Conservation (phyloP, 2,113 vertebrate genomes). For the Macquaria australasica region DNA sequence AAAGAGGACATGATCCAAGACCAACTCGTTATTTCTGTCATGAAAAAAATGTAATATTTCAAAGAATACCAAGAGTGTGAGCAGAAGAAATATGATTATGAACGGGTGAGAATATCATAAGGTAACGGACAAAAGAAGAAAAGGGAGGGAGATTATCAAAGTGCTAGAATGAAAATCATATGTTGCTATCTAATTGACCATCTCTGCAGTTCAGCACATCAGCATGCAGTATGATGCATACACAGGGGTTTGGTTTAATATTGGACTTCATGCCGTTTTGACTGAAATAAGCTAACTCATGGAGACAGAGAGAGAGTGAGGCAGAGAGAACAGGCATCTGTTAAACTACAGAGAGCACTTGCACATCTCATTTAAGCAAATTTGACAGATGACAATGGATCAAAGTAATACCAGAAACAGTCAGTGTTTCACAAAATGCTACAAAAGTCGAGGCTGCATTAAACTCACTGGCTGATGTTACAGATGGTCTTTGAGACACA, state of each 20-base stretch:
- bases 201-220: constrained; percentile 54
- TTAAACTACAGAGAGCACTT: constrained; percentile 43
- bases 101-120: constrained; percentile 43
- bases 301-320: background rate
- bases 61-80: constrained; percentile 26
- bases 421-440: constrained; percentile 62
- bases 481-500: constrained; percentile 23
- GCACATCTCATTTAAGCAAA: constrained; percentile 62
- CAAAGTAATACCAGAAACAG: constrained; percentile 58
- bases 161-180: constrained; percentile 58
- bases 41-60: constrained; percentile 40
- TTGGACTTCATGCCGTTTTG: constrained; percentile 31
- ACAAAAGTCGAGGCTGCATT: constrained; percentile 31
- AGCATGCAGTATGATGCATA: constrained; percentile 30
- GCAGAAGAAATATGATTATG: constrained; percentile 33
- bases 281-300: constrained; percentile 26
- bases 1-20: constrained; percentile 50
- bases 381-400: constrained; percentile 65
- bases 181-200: constrained; percentile 63
- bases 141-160: constrained; percentile 20
- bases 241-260: constrained; percentile 45
- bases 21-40: constrained; percentile 34
- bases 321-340: constrained; percentile 33
- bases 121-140: constrained; percentile 27
- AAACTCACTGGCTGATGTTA: constrained; percentile 23